Evolutionary conservation across 2,797 vertebrate species (phyloP).

Genomic region (Ctenosaura bakeri): DNA sequence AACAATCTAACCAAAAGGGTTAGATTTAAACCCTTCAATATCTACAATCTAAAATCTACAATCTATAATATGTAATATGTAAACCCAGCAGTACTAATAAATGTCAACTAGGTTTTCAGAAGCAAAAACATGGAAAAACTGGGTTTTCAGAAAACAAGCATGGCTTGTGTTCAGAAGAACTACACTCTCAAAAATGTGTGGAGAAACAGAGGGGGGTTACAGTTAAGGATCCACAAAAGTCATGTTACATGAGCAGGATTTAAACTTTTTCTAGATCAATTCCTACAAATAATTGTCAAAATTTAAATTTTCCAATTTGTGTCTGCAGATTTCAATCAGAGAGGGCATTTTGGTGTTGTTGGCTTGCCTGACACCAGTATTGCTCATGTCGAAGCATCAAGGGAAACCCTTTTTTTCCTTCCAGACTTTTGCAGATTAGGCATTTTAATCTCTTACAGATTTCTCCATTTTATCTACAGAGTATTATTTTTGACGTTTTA

Average conservation of each 20-base stretch:
- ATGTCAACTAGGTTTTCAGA: too few species aligned
- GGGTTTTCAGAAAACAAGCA: too few species aligned
- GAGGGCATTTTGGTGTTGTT: neutral
- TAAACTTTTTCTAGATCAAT: neutral
- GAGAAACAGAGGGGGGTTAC: neutral
- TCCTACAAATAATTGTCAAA: neutral
- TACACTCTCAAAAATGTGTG: too few species aligned
- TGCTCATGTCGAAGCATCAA: neutral
- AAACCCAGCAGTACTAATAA: too few species aligned
- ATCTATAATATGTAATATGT: too few species aligned
- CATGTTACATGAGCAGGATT: neutral
- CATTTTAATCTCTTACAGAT: neutral
- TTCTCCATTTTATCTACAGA: neutral
- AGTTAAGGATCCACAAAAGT: neutral
- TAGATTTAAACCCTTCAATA: too few species aligned
- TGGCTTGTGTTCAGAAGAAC: too few species aligned
- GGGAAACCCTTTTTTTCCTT: neutral
- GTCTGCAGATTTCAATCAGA: neutral
- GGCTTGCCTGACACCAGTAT: neutral
- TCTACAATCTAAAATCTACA: too few species aligned
- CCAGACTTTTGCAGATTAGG: neutral
- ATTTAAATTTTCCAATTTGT: neutral
- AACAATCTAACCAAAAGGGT: too few species aligned
- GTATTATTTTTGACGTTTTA: neutral
- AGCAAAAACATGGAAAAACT: too few species aligned